Evolutionary conservation across 1,140 invertebrate species (phyloP).

Genomic region (Idris sp.): DNA sequence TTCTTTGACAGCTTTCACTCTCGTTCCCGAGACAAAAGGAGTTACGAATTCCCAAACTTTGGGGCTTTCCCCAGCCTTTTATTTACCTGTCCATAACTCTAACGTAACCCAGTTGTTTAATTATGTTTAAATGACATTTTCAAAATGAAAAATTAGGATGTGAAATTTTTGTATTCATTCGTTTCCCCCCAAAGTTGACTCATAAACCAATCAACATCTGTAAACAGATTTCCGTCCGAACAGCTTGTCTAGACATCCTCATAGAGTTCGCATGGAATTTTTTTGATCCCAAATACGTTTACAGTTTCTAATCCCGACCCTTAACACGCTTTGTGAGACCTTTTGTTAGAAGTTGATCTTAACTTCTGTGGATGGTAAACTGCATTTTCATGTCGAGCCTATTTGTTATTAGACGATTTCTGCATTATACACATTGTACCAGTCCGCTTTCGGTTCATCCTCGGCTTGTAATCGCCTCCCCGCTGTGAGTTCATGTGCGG

Average conservation of each 20-base stretch:
- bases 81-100: no score
- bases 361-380: slow-evolving; percentile 76
- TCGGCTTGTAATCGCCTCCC: slow-evolving; percentile 58
- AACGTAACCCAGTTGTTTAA: no score
- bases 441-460: slow-evolving; percentile 32
- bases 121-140: no score
- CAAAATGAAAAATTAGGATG: slow-evolving; percentile 6
- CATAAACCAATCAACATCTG: slow-evolving; percentile 57
- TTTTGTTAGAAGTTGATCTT: slow-evolving; percentile 72
- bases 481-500: slow-evolving; percentile 62
- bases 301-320: slow-evolving; percentile 76
- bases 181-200: no score
- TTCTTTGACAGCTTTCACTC: no score
- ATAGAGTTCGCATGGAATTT: no score
- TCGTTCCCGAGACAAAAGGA: no score
- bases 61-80: no score
- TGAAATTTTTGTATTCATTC: no score
- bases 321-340: slow-evolving; percentile 72
- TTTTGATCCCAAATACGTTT: no score
- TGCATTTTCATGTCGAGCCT: slow-evolving; percentile 71
- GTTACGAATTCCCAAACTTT: no score
- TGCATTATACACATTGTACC: slow-evolving; percentile 49
- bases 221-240: slow-evolving; percentile 28
- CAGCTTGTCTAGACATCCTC: no score
- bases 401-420: slow-evolving; percentile 66